Evolutionary conservation across 2,888 invertebrate genomes (phyloP).

Genomic region (Stomorhina lunata): DNA sequence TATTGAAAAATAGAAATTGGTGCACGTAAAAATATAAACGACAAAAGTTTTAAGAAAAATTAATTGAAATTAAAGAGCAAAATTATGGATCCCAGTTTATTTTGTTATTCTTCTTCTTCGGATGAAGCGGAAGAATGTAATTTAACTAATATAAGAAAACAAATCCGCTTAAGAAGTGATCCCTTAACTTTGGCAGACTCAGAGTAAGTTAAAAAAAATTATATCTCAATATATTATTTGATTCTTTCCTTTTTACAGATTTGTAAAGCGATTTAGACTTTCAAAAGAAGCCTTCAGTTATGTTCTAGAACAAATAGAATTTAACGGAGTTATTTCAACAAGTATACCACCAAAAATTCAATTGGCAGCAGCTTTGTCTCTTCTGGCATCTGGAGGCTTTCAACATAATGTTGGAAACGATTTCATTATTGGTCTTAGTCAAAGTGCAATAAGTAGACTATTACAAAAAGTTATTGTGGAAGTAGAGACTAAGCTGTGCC

Average conservation of each 20-base stretch:
- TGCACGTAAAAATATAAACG: too few relatives aligned
- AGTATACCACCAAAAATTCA: not conserved
- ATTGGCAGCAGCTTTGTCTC: not conserved
- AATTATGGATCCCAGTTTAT: too few relatives aligned
- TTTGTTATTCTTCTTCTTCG: too few relatives aligned
- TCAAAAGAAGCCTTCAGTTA: not conserved
- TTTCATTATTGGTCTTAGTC: too few relatives aligned
- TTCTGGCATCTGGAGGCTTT: not conserved
- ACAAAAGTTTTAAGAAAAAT: too few relatives aligned
- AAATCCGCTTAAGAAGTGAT: not conserved
- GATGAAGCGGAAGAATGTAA: not conserved
- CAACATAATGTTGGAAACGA: too few relatives aligned
- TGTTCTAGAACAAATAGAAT: not conserved
- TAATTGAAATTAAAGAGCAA: too few relatives aligned
- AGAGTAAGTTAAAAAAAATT: not conserved
- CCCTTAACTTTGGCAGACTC: not conserved
- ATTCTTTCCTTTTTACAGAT: not conserved
- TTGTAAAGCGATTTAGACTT: not conserved
- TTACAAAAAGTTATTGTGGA: too few relatives aligned
- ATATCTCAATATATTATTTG: not conserved
- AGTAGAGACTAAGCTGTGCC: not conserved
- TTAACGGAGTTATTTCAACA: not conserved
- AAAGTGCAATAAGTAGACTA: too few relatives aligned
- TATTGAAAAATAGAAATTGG: too few relatives aligned
- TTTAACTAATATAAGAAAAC: not conserved